Conservation (phyloP, 2,888 invertebrate species). For the Sinohyriopsis cumingii region DNA sequence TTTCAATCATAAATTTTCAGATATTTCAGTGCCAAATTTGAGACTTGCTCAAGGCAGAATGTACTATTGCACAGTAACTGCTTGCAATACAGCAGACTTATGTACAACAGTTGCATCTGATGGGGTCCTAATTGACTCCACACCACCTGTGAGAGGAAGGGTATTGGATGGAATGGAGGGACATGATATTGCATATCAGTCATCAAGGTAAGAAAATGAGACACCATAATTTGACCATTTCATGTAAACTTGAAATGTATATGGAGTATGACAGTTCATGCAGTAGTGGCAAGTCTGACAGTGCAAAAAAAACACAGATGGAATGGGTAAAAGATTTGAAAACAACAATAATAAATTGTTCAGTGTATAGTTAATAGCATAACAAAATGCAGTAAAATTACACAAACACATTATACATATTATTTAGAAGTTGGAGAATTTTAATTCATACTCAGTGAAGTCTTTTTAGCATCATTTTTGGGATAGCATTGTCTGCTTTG, state of each 20-base stretch:
- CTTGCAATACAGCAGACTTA: slow-evolving; percentile 45
- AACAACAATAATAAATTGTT: too few species aligned
- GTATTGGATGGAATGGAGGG: slow-evolving; percentile 42
- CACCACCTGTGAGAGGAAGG: slow-evolving; percentile 42
- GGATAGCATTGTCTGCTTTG: not conserved
- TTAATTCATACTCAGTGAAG: too few species aligned
- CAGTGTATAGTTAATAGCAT: too few species aligned
- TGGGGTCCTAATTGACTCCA: slow-evolving; percentile 48
- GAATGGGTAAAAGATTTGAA: too few species aligned
- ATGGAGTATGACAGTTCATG: too few species aligned
- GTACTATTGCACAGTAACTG: slow-evolving; percentile 44
- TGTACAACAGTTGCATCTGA: slow-evolving; percentile 47
- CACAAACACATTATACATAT: too few species aligned
- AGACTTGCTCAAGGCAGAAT: slow-evolving; percentile 29
- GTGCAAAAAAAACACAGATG: too few species aligned
- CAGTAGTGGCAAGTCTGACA: too few species aligned
- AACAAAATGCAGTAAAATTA: too few species aligned
- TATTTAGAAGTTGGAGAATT: too few species aligned
- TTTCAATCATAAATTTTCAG: slow-evolving; percentile 14
- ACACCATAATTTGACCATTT: not conserved
- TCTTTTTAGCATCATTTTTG: too few species aligned
- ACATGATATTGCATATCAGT: slow-evolving; percentile 43
- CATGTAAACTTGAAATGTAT: too few species aligned
- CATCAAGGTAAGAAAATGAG: slow-evolving; percentile 19
- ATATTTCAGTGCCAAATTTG: slow-evolving; percentile 17